Base-by-base conservation (phyloP, 2,888 invertebrate genomes). In the Anthrax anthrax region DNA sequence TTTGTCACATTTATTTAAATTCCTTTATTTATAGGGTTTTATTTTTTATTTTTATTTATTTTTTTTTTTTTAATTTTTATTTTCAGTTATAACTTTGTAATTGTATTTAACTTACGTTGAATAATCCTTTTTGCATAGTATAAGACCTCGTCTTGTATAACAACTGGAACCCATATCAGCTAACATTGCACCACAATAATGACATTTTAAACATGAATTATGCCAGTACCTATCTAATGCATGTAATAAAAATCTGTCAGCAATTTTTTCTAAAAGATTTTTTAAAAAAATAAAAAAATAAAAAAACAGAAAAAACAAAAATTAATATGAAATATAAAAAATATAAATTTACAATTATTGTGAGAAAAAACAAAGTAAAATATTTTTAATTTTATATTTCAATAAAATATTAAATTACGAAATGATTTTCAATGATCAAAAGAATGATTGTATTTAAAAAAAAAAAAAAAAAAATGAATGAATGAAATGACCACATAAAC, bases 151-250 rank as follows among this genome's bases (percentile, higher is more conserved):
- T 74, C 86, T 87, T 70, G 87, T 85, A 73, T 86, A 94, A 75
- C 92, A 94, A 62, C 90, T 87, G 55, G 81, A 76, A 53, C 90
- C 91, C 69, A 92, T 82, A 68, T 94, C 92, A 60, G 89, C 91
- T 57, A 94, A 76, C 66, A 84, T 83, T 55, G 85, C 84, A 55
- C 82, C 82, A 70, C 94, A 94, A 71, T 84, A 87, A 63, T 86
- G 80, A 75, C 94, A 94, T 73, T 92, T 94, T 61, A 94, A 78
- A 70, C 94, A 94, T 59, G 83, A 80, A 74, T 90, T 89, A 74
- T 94, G 94, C 94, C 94, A 94, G 72, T 89, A 92, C 69, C 90
- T 76, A 75, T 94, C 92, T 67, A 92, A 75, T 58, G 92, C 91
- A 72, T 87, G 85, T 55, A 94, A 77, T 56, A 92, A 79, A 74